phyloP scores from a whole-genome alignment of 2,113 vertebrate genomes.

The Catharus fuscescens region DNA sequence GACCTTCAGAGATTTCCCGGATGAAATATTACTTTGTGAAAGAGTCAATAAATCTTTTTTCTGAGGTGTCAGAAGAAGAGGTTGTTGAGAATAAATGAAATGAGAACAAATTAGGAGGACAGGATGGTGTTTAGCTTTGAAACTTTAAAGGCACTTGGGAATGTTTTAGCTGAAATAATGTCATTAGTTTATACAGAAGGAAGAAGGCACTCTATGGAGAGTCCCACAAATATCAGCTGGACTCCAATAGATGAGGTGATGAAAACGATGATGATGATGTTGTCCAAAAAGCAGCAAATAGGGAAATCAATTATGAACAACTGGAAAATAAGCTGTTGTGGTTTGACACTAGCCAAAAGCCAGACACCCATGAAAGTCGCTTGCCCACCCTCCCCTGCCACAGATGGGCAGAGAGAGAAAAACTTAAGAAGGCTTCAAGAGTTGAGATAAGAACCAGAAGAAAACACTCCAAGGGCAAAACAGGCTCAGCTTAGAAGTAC shows the following conservation, averaged over 20 bases:
- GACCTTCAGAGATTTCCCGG: neutral
- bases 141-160: neutral
- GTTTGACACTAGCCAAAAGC: neutral
- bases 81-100: neutral
- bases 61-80: neutral
- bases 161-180: neutral
- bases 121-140: neutral
- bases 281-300: neutral
- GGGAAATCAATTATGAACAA: neutral
- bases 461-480: neutral
- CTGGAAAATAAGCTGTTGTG: neutral
- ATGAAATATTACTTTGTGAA: neutral
- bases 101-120: neutral
- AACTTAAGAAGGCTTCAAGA: neutral
- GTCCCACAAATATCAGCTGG: neutral
- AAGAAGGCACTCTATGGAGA: neutral
- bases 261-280: neutral
- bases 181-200: neutral
- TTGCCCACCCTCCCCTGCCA: neutral
- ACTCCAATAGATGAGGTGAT: neutral
- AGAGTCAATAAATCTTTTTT: neutral
- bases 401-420: neutral
- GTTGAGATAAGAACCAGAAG: neutral
- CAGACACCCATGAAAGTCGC: rapidly evolving
- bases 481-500: neutral